Base-by-base conservation (phyloP, 1,140 invertebrate species). In the Diabrotica virgifera region DNA sequence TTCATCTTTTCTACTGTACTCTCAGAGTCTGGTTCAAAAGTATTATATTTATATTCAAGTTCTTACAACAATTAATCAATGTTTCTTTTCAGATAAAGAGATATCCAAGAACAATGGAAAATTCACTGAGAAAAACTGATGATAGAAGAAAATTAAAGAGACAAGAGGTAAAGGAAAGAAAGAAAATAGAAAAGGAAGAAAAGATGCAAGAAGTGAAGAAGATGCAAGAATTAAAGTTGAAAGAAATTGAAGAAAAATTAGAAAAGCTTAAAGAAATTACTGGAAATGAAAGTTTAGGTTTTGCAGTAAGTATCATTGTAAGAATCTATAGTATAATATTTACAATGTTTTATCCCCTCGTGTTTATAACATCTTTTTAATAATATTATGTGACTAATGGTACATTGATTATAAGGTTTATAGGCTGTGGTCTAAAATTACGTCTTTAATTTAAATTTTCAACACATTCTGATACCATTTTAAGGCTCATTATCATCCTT, bases 191-290 rank as follows among this genome's bases (percentile, higher is more conserved):
- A 78, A 95, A 96, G 76, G 74, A 88, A 62, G 84, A 86, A 64
- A 94, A 92, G 75, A 85, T 87, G 81, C 89, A 96, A 74, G 95
- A 97, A 78, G 81, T 98, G 10, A 92, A 92, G 55, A 83, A 91
- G 69, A 77, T 97, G 1, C 94, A 96, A 79, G 89, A 90, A 7
- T 75, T 95, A 54, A 98, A 97, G 77, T 82, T 90, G 54, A 91
- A 93, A 79, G 96, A 98, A 81, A 95, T 98, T 64, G 83, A 92
- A 75, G 89, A 94, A 64, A 96, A 95, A 80, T 87, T 98, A 54
- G 84, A 89, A 46, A 90, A 92, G 78, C 79, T 98, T 5, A 93
- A 93, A 81, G 87, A 93, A 77, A 89, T 97, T n/a, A 94, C 94
- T 46, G 96, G 95, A 40, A 91, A 91, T 76, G 78, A 83, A 60